Evolutionary conservation across 2,797 vertebrate species (phyloP).

Genomic region (Xyrichtys novacula): DNA sequence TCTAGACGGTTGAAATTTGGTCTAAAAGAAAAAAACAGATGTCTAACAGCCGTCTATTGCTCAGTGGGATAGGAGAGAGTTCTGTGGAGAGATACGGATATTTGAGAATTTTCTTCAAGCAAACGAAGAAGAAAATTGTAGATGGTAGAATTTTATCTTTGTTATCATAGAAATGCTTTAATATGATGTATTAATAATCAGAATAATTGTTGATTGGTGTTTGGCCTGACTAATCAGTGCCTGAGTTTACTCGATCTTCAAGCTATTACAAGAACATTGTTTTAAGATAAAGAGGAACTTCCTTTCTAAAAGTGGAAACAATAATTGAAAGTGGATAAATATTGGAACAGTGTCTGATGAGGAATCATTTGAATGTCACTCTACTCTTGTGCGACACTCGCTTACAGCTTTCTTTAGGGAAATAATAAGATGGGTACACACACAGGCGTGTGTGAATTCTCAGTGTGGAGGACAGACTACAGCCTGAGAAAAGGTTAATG

Average conservation of each 20-base stretch:
- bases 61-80: too few species aligned
- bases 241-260: not conserved
- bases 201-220: not conserved
- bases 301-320: not conserved
- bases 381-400: conserved; percentile 22
- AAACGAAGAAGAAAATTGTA: too few species aligned
- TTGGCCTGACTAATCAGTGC: not conserved
- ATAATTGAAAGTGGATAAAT: not conserved
- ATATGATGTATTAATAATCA: not conserved
- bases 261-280: not conserved
- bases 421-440: conserved; percentile 56
- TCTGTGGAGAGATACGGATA: too few species aligned
- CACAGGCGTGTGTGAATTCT: conserved; percentile 28
- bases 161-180: not conserved
- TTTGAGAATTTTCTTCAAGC: too few species aligned
- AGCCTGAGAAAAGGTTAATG: conserved; percentile 73
- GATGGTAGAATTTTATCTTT: too few species aligned
- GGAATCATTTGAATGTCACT: conserved; percentile 4
- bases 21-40: too few species aligned
- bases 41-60: too few species aligned
- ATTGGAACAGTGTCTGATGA: not conserved
- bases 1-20: too few species aligned
- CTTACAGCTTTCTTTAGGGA: conserved; percentile 45
- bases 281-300: not conserved
- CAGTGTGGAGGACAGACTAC: conserved; percentile 11